These are phyloP conservation scores for Pollenia labialis DNA, from an alignment of 2,888 invertebrate species.

Conservation along the genomic window DNA sequence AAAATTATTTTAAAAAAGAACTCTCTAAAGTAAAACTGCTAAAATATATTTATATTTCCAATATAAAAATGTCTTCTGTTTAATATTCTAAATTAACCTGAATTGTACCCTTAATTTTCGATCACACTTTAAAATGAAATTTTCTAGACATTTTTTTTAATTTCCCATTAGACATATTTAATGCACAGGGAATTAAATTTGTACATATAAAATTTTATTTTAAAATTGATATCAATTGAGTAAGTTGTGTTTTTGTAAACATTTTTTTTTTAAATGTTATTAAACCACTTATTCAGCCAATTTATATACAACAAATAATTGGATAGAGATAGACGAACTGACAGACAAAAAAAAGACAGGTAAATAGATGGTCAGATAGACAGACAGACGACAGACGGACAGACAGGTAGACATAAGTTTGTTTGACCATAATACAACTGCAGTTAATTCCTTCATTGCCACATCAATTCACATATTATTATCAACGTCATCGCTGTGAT, in stretches of 20 bases:
- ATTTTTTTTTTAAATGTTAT: constrained; percentile 56
- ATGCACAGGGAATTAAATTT: constrained; percentile 3
- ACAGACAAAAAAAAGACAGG: constrained; percentile 8
- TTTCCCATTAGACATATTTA: not conserved
- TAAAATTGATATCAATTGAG: constrained; percentile 33
- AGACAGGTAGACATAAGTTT: not conserved
- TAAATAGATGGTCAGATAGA: constrained; percentile 17
- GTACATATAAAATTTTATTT: constrained; percentile 1
- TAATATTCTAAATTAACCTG: too few relatives aligned
- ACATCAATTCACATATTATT: constrained; percentile 73
- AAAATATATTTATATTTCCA: too few relatives aligned
- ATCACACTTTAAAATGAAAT: not conserved
- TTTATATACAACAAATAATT: constrained; percentile 50
- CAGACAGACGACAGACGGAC: not conserved
- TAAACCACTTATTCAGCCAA: constrained; percentile 56
- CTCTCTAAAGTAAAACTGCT: too few relatives aligned
- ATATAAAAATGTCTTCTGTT: too few relatives aligned
- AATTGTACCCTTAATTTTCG: too few relatives aligned
- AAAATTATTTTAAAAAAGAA: too few relatives aligned
- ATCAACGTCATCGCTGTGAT: constrained; percentile 69
- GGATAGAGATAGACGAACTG: constrained; percentile 32
- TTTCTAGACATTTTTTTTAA: not conserved
- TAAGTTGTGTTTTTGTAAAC: constrained; percentile 12
- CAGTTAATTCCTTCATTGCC: constrained; percentile 70
- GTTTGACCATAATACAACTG: constrained; percentile 28